A percentile compares a stretch with the other conserved stretches of the same genome.
These are phyloP conservation scores for Orientallactaga bullata DNA, from an alignment of 2,113 vertebrate genomes.

Conservation along the genomic window DNA sequence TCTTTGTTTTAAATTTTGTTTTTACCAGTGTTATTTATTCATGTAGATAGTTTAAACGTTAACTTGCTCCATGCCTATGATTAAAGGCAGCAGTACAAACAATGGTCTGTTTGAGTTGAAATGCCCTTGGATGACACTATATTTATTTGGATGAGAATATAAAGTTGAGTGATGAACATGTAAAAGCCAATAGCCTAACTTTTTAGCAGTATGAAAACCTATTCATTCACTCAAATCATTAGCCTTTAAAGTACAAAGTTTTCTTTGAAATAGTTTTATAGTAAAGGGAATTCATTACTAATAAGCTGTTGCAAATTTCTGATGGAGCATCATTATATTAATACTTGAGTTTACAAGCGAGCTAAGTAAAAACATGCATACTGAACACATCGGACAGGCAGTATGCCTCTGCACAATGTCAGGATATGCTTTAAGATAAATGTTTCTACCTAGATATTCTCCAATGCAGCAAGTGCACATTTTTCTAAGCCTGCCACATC, in stretches of 20 bases:
- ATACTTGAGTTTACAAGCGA: not conserved
- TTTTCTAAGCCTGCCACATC: not conserved
- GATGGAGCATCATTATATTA: not conserved
- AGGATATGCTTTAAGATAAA: not conserved
- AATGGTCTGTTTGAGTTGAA: not conserved
- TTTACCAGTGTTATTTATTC: not conserved
- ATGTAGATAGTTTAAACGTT: not conserved
- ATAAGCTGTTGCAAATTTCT: slow-evolving; percentile 44
- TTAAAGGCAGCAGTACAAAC: not conserved
- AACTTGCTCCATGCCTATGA: not conserved
- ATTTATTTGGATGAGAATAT: not conserved
- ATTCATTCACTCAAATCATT: not conserved
- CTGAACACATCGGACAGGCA: not conserved
- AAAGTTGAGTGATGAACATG: not conserved
- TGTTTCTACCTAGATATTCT: slow-evolving; percentile 14
- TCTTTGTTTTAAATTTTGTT: slow-evolving; percentile 1
- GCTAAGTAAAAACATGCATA: not conserved
- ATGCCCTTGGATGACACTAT: not conserved
- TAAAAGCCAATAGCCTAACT: not conserved
- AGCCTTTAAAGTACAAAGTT: not conserved
- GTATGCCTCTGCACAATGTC: not conserved
- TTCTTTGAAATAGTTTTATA: slow-evolving; percentile 30
- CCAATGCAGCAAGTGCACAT: not conserved
- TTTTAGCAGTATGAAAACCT: slow-evolving; percentile 16
- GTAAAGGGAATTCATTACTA: slow-evolving; percentile 25